phyloP scores from a whole-genome alignment of 2,888 invertebrate species.

The Pemphredon lugubris region DNA sequence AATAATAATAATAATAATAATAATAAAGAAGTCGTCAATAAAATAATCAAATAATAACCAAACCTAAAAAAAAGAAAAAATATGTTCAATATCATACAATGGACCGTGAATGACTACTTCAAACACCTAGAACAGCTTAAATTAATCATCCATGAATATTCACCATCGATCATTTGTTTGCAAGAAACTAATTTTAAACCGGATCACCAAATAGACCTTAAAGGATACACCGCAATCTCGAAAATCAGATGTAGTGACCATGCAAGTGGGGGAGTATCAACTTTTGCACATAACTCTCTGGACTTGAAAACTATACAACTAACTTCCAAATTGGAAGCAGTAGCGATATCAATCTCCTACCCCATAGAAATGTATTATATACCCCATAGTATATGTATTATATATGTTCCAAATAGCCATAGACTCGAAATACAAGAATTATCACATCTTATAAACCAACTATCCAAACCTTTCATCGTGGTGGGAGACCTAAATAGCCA shows the following conservation, averaged over 20 bases:
- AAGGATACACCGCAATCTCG: not conserved
- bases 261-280: not conserved
- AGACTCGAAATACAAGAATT: slow-evolving; percentile 8
- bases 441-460: slow-evolving; percentile 37
- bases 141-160: slow-evolving; percentile 21
- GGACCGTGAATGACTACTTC: slow-evolving; percentile 55
- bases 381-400: slow-evolving; percentile 46
- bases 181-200: slow-evolving; percentile 3
- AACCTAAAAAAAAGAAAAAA: too few relatives aligned
- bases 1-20: too few relatives aligned
- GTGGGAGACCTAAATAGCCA: slow-evolving; percentile 61
- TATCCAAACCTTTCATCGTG: slow-evolving; percentile 56
- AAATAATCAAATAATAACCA: too few relatives aligned
- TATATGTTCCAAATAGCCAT: slow-evolving; percentile 45
- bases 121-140: slow-evolving; percentile 45
- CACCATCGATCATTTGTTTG: not conserved
- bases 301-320: slow-evolving; percentile 2
- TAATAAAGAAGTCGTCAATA: too few relatives aligned
- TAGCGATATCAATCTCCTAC: slow-evolving; percentile 7
- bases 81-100: slow-evolving; percentile 49
- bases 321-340: slow-evolving; percentile 35
- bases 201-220: not conserved
- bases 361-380: slow-evolving; percentile 10
- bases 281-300: not conserved
- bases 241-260: not conserved